These are phyloP conservation scores for Philotrypesis tridentata DNA, from an alignment of 1,140 invertebrate genomes.

Conservation along the genomic window DNA sequence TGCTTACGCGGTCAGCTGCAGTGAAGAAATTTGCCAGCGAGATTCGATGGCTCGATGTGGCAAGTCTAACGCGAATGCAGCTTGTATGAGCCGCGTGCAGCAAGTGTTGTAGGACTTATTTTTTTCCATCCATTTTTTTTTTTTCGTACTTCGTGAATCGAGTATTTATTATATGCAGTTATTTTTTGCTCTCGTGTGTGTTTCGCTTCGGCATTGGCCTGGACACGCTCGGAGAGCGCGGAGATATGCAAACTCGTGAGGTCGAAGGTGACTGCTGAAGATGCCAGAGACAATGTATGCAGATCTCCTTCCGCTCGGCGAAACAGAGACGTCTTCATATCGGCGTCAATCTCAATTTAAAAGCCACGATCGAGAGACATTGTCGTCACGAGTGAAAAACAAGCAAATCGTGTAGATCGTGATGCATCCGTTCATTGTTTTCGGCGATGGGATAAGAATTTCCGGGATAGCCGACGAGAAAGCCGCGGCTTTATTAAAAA, in stretches of 20 bases:
- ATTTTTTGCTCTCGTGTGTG: not conserved
- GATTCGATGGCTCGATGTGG: not conserved
- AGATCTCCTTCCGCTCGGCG: constrained; percentile 41
- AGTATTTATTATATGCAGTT: too few relatives aligned
- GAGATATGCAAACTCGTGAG: constrained; percentile 41
- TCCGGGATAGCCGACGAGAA: not conserved
- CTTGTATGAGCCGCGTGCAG: not conserved
- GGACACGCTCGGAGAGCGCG: not conserved
- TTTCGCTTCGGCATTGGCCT: not conserved
- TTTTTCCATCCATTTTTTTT: too few relatives aligned
- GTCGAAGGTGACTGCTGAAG: constrained; percentile 61
- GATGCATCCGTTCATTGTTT: constrained; percentile 38
- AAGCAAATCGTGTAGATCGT: constrained; percentile 33
- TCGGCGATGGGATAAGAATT: constrained; percentile 16
- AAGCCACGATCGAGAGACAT: constrained; percentile 40
- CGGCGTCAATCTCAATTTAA: constrained; percentile 64
- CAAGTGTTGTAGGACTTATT: too few relatives aligned
- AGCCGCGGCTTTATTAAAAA: not conserved
- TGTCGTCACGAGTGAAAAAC: constrained; percentile 33
- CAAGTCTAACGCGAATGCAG: not conserved
- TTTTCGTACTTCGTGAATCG: too few relatives aligned
- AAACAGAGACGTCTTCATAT: constrained; percentile 58
- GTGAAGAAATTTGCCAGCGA: not conserved
- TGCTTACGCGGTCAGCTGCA: not conserved
- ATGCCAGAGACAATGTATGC: constrained; percentile 62